These are phyloP conservation scores for Rostratula benghalensis DNA, from an alignment of 2,113 vertebrate species.

Conservation along the genomic window DNA sequence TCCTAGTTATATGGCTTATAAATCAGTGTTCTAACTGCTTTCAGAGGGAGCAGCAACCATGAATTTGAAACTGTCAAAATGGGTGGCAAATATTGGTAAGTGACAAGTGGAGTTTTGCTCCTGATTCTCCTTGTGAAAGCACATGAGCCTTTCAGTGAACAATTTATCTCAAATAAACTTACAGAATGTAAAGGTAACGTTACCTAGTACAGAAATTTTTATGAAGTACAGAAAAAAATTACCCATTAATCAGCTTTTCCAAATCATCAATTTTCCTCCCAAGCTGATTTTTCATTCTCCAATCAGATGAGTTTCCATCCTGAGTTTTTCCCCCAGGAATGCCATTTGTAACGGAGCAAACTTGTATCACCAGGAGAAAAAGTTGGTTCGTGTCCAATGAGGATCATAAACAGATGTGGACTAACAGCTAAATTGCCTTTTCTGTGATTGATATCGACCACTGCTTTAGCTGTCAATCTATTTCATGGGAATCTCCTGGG, in stretches of 20 bases:
- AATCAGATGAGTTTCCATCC: not conserved
- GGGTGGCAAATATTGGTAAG: not conserved
- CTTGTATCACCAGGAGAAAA: not conserved
- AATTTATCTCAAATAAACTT: not conserved
- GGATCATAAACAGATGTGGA: not conserved
- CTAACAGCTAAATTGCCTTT: not conserved
- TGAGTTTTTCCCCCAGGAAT: not conserved
- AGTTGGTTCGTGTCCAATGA: not conserved
- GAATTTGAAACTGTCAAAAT: not conserved
- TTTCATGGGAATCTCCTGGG: not conserved
- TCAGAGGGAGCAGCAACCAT: not conserved
- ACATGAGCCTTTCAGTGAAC: not conserved
- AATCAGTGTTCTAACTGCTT: not conserved
- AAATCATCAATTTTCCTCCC: not conserved
- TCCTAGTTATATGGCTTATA: not conserved
- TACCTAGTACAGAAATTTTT: not conserved
- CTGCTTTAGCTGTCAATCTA: not conserved
- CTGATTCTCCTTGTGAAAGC: not conserved
- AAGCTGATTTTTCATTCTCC: not conserved
- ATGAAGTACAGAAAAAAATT: not conserved
- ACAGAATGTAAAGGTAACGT: not conserved
- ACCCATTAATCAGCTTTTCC: not conserved
- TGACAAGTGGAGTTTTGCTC: not conserved
- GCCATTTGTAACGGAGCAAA: not conserved
- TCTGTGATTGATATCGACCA: not conserved